Conservation (phyloP, 2,888 invertebrate genomes). For the Nemoura dubitans region DNA sequence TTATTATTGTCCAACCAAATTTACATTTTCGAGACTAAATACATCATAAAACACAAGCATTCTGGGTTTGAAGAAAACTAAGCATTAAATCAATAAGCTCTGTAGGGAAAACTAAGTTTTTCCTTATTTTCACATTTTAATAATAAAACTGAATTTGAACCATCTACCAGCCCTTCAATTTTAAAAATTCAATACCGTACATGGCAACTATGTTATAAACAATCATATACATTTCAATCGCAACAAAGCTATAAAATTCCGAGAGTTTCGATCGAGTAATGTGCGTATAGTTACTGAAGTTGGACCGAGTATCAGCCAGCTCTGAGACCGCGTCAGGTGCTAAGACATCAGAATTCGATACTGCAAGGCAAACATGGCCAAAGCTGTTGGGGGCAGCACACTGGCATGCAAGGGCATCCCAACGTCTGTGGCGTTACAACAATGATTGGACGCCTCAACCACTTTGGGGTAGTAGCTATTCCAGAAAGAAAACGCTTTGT, state of each 20-base stretch:
- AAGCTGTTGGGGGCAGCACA: neutral
- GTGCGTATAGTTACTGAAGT: neutral
- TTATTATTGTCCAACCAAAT: too few species aligned
- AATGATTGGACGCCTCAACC: slow-evolving; percentile 75
- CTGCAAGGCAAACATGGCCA: slow-evolving; percentile 12
- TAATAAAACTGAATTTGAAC: too few species aligned
- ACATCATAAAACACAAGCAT: too few species aligned
- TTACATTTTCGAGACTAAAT: too few species aligned
- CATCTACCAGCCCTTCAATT: too few species aligned
- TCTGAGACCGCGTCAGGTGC: neutral
- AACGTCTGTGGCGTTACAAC: slow-evolving; percentile 69
- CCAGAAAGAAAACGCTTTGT: slow-evolving; percentile 84
- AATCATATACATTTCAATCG: neutral
- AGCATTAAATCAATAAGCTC: too few species aligned
- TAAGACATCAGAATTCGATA: neutral
- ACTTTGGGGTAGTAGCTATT: slow-evolving; percentile 84
- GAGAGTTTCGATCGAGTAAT: neutral
- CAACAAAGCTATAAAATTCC: neutral
- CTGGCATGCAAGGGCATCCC: neutral
- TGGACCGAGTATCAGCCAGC: slow-evolving; percentile 2
- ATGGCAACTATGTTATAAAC: neutral
- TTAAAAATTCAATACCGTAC: too few species aligned
- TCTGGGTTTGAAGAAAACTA: too few species aligned
- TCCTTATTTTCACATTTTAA: too few species aligned
- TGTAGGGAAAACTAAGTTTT: too few species aligned